Percentiles rank a stretch among this genome's conserved stretches.
phyloP scores from a whole-genome alignment of 2,888 invertebrate species.

The Idaea aversata region DNA sequence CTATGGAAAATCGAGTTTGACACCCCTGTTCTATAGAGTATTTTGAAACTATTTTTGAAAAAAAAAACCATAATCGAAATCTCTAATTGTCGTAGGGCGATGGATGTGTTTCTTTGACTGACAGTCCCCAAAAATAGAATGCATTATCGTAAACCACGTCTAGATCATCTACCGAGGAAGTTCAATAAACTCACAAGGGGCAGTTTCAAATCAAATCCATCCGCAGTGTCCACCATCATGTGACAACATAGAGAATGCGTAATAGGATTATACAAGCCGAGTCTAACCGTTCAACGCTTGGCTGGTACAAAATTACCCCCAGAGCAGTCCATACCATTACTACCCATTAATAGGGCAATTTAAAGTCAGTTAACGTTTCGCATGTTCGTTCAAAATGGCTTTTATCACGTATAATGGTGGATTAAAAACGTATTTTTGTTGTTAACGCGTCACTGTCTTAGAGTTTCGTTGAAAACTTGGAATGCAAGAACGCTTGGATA shows the following conservation, averaged over 20 bases:
- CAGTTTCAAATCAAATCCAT: not conserved
- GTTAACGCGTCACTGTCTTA: conserved; percentile 21
- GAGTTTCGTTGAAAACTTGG: conserved; percentile 27
- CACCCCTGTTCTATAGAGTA: no score
- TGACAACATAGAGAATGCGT: conserved; percentile 30
- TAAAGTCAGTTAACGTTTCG: conserved; percentile 51
- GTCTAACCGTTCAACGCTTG: conserved; percentile 33
- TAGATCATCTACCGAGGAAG: not conserved
- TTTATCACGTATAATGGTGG: conserved; percentile 52
- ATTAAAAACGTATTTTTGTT: conserved; percentile 46
- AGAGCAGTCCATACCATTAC: conserved; percentile 41
- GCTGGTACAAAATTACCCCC: conserved; percentile 31
- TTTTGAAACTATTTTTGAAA: no score
- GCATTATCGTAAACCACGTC: not conserved
- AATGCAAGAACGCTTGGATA: not conserved
- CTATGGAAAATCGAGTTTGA: no score
- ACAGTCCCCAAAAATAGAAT: not conserved
- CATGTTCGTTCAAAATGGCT: conserved; percentile 47
- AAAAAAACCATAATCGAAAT: no score
- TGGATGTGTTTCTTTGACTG: not conserved
- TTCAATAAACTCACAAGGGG: not conserved
- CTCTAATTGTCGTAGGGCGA: not conserved
- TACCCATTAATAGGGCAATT: conserved; percentile 57
- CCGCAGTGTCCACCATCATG: conserved; percentile 5
- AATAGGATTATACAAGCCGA: conserved; percentile 33